A percentile compares a stretch with the other conserved stretches of the same genome.
phyloP scores from a whole-genome alignment of 1,140 invertebrate species.

The Drosophila gunungcola region DNA sequence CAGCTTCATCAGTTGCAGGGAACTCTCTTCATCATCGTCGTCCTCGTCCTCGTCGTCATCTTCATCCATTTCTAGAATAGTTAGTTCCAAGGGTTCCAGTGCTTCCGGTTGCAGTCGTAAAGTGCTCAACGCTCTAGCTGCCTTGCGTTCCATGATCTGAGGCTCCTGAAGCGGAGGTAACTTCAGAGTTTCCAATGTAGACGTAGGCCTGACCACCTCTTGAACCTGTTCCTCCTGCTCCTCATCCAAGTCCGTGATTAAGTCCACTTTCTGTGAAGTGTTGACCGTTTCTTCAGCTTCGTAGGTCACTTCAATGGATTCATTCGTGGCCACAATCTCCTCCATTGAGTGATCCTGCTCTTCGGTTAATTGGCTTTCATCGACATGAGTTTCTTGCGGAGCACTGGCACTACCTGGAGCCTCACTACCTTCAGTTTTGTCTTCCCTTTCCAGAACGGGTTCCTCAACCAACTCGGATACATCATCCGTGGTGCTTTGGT shows the following conservation, averaged over 20 bases:
- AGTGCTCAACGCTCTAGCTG: constrained; percentile 27
- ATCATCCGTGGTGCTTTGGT: constrained; percentile 80
- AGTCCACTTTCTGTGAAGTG: constrained; percentile 39
- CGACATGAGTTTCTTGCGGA: constrained; percentile 16
- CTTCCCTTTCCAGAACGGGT: constrained; percentile 20
- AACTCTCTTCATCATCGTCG: constrained; percentile 69
- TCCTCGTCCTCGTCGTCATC: constrained; percentile 49
- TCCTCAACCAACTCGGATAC: constrained; percentile 77
- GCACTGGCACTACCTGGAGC: constrained; percentile 6
- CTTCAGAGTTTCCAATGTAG: constrained; percentile 10
- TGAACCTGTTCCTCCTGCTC: constrained; percentile 8
- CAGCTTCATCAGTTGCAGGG: constrained; percentile 69
- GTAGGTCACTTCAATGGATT: constrained; percentile 75
- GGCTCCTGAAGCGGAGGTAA: constrained; percentile 45
- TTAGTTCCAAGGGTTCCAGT: constrained; percentile 48
- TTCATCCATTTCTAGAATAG: constrained; percentile 42
- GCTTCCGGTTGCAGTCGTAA: constrained; percentile 54
- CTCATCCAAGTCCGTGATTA: constrained; percentile 59
- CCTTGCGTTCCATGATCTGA: constrained; percentile 51
- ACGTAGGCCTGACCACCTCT: background rate
- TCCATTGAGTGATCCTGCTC: constrained; percentile 81
- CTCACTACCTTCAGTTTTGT: constrained; percentile 23
- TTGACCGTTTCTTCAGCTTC: constrained; percentile 53
- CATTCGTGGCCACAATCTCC: constrained; percentile 75
- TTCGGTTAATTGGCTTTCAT: constrained; percentile 38